These are phyloP conservation scores for Tetrapedia diversipes DNA, from an alignment of 2,888 invertebrate species.

Conservation along the genomic window DNA sequence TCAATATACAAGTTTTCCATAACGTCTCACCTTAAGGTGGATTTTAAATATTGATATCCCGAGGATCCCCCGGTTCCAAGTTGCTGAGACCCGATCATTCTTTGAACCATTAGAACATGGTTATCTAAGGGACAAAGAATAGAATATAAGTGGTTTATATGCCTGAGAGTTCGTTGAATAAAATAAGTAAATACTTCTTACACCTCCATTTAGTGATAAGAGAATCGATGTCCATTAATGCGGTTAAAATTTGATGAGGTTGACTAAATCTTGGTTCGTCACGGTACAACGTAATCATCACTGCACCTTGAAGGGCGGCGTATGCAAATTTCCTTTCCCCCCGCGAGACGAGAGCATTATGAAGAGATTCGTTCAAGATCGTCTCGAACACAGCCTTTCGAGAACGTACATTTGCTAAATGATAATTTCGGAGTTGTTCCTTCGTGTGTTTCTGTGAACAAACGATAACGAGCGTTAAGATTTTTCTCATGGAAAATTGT, in stretches of 20 bases:
- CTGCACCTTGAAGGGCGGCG: conserved; percentile 96
- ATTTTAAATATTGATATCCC: conserved; percentile 98
- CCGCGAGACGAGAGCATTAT: conserved; percentile 91
- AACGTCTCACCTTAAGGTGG: conserved; percentile 92
- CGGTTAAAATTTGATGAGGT: conserved; percentile 96
- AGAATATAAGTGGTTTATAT: background rate
- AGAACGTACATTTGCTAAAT: conserved; percentile 90
- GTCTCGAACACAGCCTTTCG: conserved; percentile 93
- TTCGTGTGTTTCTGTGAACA: conserved; percentile 85
- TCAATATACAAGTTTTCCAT: too few relatives aligned
- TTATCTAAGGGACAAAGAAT: conserved; percentile 88
- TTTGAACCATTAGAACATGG: conserved; percentile 98
- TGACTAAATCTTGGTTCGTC: conserved; percentile 99
- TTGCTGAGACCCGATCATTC: conserved; percentile 99
- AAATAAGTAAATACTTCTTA: conserved; percentile 84
- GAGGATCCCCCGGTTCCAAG: conserved; percentile 99
- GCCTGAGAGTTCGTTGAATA: background rate
- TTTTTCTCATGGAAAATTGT: background rate
- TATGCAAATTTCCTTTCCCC: conserved; percentile 96
- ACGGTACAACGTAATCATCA: conserved; percentile 98
- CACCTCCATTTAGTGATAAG: conserved; percentile 99
- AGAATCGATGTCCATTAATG: conserved; percentile 99
- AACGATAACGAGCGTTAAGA: background rate
- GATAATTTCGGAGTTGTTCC: conserved; percentile 87
- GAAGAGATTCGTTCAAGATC: conserved; percentile 93